These are phyloP conservation scores for Passer domesticus DNA, from an alignment of 2,113 vertebrate species.

Conservation along the genomic window DNA sequence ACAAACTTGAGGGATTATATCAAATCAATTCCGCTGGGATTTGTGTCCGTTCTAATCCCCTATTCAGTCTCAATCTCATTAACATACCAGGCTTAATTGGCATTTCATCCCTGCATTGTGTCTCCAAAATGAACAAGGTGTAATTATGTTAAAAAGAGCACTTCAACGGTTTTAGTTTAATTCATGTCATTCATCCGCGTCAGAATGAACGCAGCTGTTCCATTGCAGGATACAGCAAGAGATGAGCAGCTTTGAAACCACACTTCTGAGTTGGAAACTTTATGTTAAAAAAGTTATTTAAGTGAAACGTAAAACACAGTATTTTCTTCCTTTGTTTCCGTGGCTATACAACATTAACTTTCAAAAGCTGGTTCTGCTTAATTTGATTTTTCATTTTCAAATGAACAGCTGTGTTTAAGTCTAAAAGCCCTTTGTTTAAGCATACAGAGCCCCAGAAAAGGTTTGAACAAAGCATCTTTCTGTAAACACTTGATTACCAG, in stretches of 20 bases:
- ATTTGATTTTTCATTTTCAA: conserved; percentile 80
- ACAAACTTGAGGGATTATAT: conserved; percentile 66
- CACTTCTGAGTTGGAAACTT: conserved; percentile 72
- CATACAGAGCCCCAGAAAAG: conserved; percentile 73
- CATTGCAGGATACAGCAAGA: conserved; percentile 61
- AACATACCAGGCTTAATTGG: conserved; percentile 78
- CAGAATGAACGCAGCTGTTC: conserved; percentile 81
- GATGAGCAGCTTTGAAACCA: conserved; percentile 69
- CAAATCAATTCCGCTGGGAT: conserved; percentile 68
- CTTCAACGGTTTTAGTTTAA: conserved; percentile 58
- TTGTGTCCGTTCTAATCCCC: conserved; percentile 63
- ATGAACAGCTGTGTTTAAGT: conserved; percentile 83
- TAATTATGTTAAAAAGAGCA: conserved; percentile 78
- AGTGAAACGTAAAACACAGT: conserved; percentile 74
- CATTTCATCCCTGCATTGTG: conserved; percentile 80
- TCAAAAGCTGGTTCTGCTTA: conserved; percentile 78
- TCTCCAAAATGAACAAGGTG: conserved; percentile 76
- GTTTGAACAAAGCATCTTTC: conserved; percentile 73
- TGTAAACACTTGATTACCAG: conserved; percentile 77
- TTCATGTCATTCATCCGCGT: conserved; percentile 75
- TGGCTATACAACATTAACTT: conserved; percentile 74
- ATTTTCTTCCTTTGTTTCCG: conserved; percentile 75
- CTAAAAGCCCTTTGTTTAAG: conserved; percentile 80
- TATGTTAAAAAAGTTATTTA: conserved; percentile 74
- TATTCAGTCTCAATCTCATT: conserved; percentile 76